These are phyloP conservation scores for Styela plicata DNA, from an alignment of 23 tunicate species.

Conservation along the genomic window DNA sequence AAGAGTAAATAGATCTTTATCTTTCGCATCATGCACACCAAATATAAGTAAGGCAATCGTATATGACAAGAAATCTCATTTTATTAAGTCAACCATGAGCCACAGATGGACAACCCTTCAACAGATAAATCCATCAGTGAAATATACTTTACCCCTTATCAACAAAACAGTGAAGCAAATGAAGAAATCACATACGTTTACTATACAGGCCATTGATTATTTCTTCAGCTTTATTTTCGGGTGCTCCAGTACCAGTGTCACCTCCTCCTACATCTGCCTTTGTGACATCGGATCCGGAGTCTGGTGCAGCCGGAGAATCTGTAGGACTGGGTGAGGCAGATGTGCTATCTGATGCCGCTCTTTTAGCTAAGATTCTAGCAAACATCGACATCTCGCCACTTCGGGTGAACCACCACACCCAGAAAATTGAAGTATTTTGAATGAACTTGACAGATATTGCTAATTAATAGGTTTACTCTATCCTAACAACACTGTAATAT, in stretches of 20 bases:
- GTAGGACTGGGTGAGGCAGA: slow-evolving; percentile 11
- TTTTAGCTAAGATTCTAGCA: slow-evolving; percentile 7
- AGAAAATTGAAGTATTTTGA: background rate
- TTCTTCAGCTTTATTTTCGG: slow-evolving; percentile 22
- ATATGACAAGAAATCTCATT: too few relatives aligned
- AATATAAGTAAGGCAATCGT: too few relatives aligned
- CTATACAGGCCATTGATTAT: slow-evolving; percentile 55
- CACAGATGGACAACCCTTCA: too few relatives aligned
- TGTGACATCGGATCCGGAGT: background rate
- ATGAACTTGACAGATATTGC: too few relatives aligned
- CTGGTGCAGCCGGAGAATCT: slow-evolving; percentile 1
- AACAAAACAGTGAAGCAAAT: background rate
- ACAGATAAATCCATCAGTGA: too few relatives aligned
- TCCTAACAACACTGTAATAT: background rate
- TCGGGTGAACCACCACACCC: background rate
- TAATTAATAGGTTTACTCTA: too few relatives aligned
- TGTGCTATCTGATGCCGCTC: slow-evolving; percentile 21
- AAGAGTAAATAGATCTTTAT: background rate
- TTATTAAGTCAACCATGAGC: too few relatives aligned
- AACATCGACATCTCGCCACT: background rate
- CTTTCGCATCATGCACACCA: too few relatives aligned
- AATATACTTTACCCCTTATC: background rate
- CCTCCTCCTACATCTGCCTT: slow-evolving; percentile 21
- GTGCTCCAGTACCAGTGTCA: slow-evolving; percentile 32
- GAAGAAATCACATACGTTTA: slow-evolving; percentile 50